Percentiles rank a stretch among this genome's conserved stretches.
Conservation (phyloP, 1,140 invertebrate species). For the Papilio glaucus region DNA sequence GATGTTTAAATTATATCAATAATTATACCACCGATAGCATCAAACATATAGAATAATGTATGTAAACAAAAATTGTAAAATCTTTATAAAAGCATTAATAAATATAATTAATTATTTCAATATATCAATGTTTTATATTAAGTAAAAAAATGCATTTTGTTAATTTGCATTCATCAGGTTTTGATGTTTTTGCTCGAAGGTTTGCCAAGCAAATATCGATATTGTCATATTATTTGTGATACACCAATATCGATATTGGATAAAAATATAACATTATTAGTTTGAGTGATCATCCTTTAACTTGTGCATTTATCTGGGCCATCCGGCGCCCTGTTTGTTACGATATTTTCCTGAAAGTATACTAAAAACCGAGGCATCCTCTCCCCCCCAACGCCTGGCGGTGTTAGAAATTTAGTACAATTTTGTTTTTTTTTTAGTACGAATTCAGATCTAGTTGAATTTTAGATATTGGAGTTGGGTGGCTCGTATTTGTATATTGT, state of each 20-base stretch:
- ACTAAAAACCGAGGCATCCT: constrained; percentile 50
- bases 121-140: too few relatives aligned
- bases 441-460: constrained; percentile 63
- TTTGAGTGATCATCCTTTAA: neutral
- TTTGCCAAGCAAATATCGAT: neutral
- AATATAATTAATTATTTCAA: too few relatives aligned
- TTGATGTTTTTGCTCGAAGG: neutral
- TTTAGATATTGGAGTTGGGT: constrained; percentile 54
- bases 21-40: constrained; percentile 5
- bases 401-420: constrained; percentile 55
- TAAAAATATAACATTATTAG: neutral
- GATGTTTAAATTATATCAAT: neutral
- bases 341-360: constrained; percentile 53
- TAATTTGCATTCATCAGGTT: too few relatives aligned
- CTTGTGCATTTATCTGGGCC: constrained; percentile 45
- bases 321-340: constrained; percentile 37
- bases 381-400: constrained; percentile 42
- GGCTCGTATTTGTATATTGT: constrained; percentile 48
- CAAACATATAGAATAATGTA: neutral
- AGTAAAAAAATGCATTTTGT: too few relatives aligned
- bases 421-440: constrained; percentile 63
- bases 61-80: constrained; percentile 17
- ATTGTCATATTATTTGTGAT: neutral
- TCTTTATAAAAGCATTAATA: neutral
- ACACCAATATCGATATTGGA: neutral